Evolutionary conservation across 2,888 invertebrate species (phyloP), one percentile per base, ranked within the genome.

Genomic region (Lasioglossum malachurum): DNA sequence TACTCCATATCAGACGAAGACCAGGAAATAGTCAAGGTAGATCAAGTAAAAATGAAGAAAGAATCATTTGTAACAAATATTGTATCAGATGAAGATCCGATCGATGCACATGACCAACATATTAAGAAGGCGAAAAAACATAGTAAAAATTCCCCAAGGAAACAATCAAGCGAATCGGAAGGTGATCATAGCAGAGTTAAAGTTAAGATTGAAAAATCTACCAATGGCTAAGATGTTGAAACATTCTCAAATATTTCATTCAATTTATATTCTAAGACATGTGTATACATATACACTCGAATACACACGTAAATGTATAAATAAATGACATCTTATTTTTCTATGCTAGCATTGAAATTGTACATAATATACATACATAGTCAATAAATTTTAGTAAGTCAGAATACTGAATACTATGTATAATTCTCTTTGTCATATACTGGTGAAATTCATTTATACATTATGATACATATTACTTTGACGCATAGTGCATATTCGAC

Each of bases 191-290:
- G 57, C 14, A 67, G 81, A 71, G 46, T 84, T 72, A 75, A 82
- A 72, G 31, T 83, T 69, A 85, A 89, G 81, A 60, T n/a, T 19
- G 86, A 88, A 77, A 69, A 46, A 4, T 67, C n/a, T 46, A n/a
- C 27, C 16, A 27, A 75, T 41, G 64, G 57, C 35, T 86, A 78
- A 49, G 19, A 12, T 4, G 60, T 38, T 46, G 12, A 19, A 78
- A 38, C 2, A 23, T 41, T 27, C 41, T 1, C 38, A 35, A 35
- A 27, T 31, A 5, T 12, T 64, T n/a, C 4, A 19, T 49, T 69
- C 4, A 71, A 49, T 16, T 4, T 23, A 12, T 16, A 38, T n/a
- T 27, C 35, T 44, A 41, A n/a, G 4, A 64, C 38, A 44, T 7
- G n/a, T 7, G 31, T 49, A 75, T 10, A 38, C 35, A 35, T 23